Evolutionary conservation across 2,888 invertebrate genomes (phyloP).

Genomic region (Galerucella pusilla): DNA sequence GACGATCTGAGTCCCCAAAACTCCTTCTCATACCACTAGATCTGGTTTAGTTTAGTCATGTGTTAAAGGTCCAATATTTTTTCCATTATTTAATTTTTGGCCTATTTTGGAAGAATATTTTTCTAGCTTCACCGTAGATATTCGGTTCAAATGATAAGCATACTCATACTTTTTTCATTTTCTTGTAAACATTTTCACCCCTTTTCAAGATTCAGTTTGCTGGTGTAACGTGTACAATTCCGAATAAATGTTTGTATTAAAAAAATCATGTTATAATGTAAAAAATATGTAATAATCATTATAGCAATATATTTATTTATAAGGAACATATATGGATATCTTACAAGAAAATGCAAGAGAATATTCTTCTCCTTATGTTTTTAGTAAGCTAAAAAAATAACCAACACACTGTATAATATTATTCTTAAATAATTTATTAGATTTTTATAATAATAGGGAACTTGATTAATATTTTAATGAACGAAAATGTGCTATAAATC

Average conservation of each 20-base stretch:
- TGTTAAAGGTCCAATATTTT: no score
- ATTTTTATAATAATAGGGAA: not conserved
- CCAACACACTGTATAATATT: not conserved
- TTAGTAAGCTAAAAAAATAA: not conserved
- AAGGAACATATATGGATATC: not conserved
- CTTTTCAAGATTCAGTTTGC: not conserved
- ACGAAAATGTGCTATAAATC: no score
- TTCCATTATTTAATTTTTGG: no score
- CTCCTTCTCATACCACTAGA: no score
- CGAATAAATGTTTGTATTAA: no score
- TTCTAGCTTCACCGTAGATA: no score
- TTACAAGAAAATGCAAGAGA: not conserved
- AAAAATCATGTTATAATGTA: not conserved
- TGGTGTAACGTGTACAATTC: not conserved
- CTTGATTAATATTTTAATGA: no score
- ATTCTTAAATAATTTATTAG: not conserved
- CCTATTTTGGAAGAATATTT: no score
- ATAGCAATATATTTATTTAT: not conserved
- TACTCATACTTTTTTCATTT: not conserved
- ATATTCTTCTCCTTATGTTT: not conserved
- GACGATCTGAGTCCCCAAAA: no score
- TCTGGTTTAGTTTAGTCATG: no score
- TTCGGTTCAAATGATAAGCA: no score
- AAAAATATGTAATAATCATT: not conserved
- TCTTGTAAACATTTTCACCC: not conserved